phyloP scores from a whole-genome alignment of 2,888 invertebrate species.

The Eustalomyia histrio region DNA sequence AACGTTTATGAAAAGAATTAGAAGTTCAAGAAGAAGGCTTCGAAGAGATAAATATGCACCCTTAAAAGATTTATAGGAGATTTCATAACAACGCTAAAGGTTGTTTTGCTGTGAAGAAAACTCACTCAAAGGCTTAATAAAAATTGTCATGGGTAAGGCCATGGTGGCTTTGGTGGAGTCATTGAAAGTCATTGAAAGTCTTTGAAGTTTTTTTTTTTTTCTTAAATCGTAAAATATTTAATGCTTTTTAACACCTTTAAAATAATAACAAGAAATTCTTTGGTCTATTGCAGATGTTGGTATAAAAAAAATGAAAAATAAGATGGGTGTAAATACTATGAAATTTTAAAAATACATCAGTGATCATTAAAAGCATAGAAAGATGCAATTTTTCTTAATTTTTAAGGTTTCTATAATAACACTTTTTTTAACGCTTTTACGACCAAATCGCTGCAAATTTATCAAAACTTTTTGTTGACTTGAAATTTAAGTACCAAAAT shows the following conservation, averaged over 20 bases:
- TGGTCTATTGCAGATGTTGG: slow-evolving; percentile 22
- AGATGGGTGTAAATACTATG: slow-evolving; percentile 25
- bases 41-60: slow-evolving; percentile 25
- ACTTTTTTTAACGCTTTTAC: too few relatives aligned
- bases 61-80: slow-evolving; percentile 48
- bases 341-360: slow-evolving; percentile 15
- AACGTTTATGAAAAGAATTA: slow-evolving; percentile 2
- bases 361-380: too few relatives aligned
- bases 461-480: too few relatives aligned
- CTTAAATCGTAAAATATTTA: slow-evolving; percentile 43
- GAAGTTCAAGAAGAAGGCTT: background rate
- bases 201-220: too few relatives aligned
- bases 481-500: too few relatives aligned
- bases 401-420: too few relatives aligned
- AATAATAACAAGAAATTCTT: slow-evolving; percentile 34
- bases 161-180: too few relatives aligned
- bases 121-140: slow-evolving; percentile 25
- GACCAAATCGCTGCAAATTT: too few relatives aligned
- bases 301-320: slow-evolving; percentile 11
- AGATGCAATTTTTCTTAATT: too few relatives aligned
- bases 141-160: slow-evolving; percentile 34
- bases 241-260: slow-evolving; percentile 49
- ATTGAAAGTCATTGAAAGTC: too few relatives aligned
- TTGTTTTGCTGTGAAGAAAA: slow-evolving; percentile 1
- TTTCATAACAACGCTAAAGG: slow-evolving; percentile 26